Conservation (phyloP, 1,140 invertebrate species). For the Drosophila tani region DNA sequence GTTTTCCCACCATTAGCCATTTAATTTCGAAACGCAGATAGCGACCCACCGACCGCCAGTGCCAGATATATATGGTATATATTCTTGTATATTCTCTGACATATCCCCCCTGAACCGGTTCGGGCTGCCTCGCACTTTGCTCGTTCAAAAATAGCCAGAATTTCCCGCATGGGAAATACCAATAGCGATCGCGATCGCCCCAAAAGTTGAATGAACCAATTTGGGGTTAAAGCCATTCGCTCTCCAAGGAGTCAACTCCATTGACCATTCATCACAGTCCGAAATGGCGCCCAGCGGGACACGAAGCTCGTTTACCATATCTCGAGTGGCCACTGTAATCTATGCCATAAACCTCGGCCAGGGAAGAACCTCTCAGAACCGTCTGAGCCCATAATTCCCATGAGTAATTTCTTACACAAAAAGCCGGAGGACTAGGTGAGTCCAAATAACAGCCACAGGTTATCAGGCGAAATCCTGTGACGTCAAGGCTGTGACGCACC, state of each 20-base stretch:
- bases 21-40: slow-evolving; percentile 38
- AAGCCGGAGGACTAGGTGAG: background rate
- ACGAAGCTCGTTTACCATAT: background rate
- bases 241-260: slow-evolving; percentile 10
- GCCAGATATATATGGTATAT: slow-evolving; percentile 27
- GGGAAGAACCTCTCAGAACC: slow-evolving; percentile 28
- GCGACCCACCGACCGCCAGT: slow-evolving; percentile 3
- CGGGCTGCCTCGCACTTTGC: slow-evolving; percentile 35
- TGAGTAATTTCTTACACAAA: slow-evolving; percentile 50
- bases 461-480: slow-evolving; percentile 27
- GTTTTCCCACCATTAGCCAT: slow-evolving; percentile 3
- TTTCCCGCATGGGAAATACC: slow-evolving; percentile 37
- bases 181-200: slow-evolving; percentile 19
- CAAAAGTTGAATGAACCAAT: slow-evolving; percentile 33
- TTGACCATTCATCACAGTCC: background rate
- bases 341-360: slow-evolving; percentile 8
- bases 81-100: slow-evolving; percentile 27
- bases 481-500: slow-evolving; percentile 58
- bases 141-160: slow-evolving; percentile 56
- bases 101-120: slow-evolving; percentile 64
- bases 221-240: slow-evolving; percentile 4
- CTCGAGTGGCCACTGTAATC: slow-evolving; percentile 33
- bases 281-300: background rate
- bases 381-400: slow-evolving; percentile 39
- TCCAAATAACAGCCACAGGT: slow-evolving; percentile 1